Base-by-base conservation (phyloP, 2,888 invertebrate genomes). In the Choreutis nemorana region DNA sequence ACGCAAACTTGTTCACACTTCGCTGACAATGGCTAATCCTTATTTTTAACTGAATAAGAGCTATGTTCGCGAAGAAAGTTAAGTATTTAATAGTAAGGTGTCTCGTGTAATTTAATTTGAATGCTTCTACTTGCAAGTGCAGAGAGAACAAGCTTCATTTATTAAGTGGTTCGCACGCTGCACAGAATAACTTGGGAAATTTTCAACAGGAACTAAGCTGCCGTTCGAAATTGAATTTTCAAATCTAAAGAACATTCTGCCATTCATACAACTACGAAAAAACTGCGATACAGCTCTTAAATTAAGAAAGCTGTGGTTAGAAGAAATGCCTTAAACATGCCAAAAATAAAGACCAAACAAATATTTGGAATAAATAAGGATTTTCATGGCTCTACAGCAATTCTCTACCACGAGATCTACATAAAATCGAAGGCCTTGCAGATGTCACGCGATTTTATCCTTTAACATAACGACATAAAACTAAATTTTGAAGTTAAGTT, bases 351-450 rank as follows among this genome's bases (percentile, higher is more conserved):
- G 38, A 48, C 51, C 45, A 53, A 60, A 60, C 57, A 59, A 58
- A 62, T 63, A 60, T 60, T 60, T 56, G 50, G 43, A 53, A 61
- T 60, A 60, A 62, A 62, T 58, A 64, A 57, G 44, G 56, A 53
- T 58, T 51, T 52, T 20, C 23, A 26, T 30, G 24, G 24, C 21
- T n/a, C n/a, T n/a, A n/a, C n/a, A n/a, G n/a, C n/a, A n/a, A n/a
- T n/a, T n/a, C n/a, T n/a, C n/a, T n/a, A n/a, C n/a, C n/a, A n/a
- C n/a, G n/a, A n/a, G n/a, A n/a, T n/a, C n/a, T n/a, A n/a, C n/a
- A n/a, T n/a, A n/a, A n/a, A n/a, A n/a, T n/a, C n/a, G n/a, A n/a
- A n/a, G n/a, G n/a, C n/a, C n/a, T n/a, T n/a, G n/a, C n/a, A n/a
- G n/a, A n/a, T n/a, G n/a, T n/a, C n/a, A n/a, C n/a, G n/a, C n/a